Evolutionary conservation across 2,113 vertebrate species (phyloP), one percentile per base, ranked within the genome.

Genomic region (Alouatta palliata): DNA sequence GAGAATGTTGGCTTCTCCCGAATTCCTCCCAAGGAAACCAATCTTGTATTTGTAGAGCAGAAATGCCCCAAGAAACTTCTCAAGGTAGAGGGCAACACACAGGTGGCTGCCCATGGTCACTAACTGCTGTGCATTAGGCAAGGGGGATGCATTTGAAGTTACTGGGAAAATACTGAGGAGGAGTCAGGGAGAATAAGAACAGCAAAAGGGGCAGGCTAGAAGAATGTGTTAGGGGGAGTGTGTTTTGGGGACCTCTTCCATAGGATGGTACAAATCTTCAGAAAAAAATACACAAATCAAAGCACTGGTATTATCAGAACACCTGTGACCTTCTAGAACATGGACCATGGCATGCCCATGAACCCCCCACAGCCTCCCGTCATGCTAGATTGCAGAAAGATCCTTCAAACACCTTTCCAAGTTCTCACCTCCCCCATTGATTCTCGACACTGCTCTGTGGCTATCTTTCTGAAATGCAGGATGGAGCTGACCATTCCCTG

Each of bases 351-450:
- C 7, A 0, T 13, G 66, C 35, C 83, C 12, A 11, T 14, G 49
- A 30, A 9, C 19, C 58, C 58, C 10, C 4, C 4, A 1, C 1
- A 0, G 66, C 12, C 6, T 56, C 14, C 12, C 0, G 0, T 4
- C 30, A 6, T 1, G 1, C 47, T 4, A 19, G 3, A 17, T 35
- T 2, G 1, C 19, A 16, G 61, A 35, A 7, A 1, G 7, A 0
- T 5, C 61, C 16, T 49, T 32, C 30, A 5, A 21, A 58, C n/a
- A 1, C 2, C 0, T 45, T 16, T 45, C 84, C 1, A 0, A 47
- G 19, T 10, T 2, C 64, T 5, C 8, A 1, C 6, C 23, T 10
- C 16, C 37, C 64, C n/a, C 17, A 13, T 12, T 7, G 5, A 19
- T 20, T 49, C 68, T 35, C 1, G 3, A 9, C 17, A 19, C 17